Evolutionary conservation across 2,888 invertebrate species (phyloP), one percentile per base, ranked within the genome.

Genomic region (Octodonta nipae): DNA sequence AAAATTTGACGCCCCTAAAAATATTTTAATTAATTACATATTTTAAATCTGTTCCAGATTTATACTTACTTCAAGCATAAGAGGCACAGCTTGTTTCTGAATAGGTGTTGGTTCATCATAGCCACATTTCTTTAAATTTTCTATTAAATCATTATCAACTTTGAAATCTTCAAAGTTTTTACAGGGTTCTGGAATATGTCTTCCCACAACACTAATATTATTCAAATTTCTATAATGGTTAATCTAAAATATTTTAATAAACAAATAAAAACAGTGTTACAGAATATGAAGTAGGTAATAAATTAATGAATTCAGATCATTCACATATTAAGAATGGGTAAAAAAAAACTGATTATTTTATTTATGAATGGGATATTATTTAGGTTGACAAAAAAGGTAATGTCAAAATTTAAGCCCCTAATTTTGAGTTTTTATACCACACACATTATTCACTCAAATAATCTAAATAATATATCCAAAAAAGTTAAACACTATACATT

Each of bases 1-100:
- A 96, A 70, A 16, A 95, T 62, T 55, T 92, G 84, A 30, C 87
- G 71, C 25, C 75, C 73, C 74, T 82, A 41, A 45, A n/a, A 43
- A 35, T 24, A 12, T 5, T 34, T n/a, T 24, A 34, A 35, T 37
- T 10, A 26, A 29, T 25, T 30, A 5, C 5, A 27, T 13, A 17
- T 13, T 13, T 36, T 28, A 15, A 13, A 22, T 13, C 11, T 25
- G 20, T 34, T 27, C 29, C 31, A 20, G 25, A 13, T 16, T 20
- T 3, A 22, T 3, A 22, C n/a, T 36, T 52, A 80, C 81, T 64
- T 78, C 69, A 32, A 92, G 56, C 79, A 96, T 79, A 36, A 85
- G 71, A 2, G 96, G 88, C 43, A 93, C 71, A 0, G 88, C 82
- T 62, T 96, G 95, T 70, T 91, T 79, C 64, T 93, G 92, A 47